Conservation (phyloP, 2,797 vertebrate species). For the Darevskia mixta region DNA sequence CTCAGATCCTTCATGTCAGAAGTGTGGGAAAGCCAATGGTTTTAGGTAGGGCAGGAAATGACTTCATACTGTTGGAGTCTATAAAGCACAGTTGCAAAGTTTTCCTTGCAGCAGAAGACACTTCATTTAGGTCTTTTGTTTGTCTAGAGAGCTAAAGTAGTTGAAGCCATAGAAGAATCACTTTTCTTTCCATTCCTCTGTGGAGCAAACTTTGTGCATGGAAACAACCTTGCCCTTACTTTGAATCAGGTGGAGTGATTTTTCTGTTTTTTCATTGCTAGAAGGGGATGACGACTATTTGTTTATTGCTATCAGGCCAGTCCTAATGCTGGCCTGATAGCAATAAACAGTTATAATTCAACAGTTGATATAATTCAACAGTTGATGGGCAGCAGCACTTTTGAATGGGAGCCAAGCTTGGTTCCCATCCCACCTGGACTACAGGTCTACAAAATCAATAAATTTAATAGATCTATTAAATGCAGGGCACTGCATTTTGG, state of each 20-base stretch:
- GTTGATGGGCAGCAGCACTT: too few species aligned
- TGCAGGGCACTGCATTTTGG: too few species aligned
- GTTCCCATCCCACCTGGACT: too few species aligned
- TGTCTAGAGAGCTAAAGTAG: neutral
- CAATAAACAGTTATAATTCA: too few species aligned
- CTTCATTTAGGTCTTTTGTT: neutral
- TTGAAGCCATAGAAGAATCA: neutral
- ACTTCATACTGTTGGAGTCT: neutral
- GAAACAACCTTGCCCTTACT: neutral
- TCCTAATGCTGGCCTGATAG: too few species aligned
- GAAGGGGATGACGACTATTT: neutral
- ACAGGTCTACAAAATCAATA: too few species aligned
- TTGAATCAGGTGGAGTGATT: fast-evolving
- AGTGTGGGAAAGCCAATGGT: neutral
- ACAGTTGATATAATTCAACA: too few species aligned
- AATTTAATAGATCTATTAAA: too few species aligned
- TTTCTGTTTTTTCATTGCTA: neutral
- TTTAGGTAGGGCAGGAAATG: neutral
- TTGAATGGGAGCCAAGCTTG: too few species aligned
- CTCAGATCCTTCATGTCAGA: neutral
- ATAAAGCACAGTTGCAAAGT: neutral
- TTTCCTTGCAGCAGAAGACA: neutral
- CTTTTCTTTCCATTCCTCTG: neutral
- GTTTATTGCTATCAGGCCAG: neutral
- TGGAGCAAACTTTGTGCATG: neutral